A percentile compares a stretch with the other conserved stretches of the same genome.
Conservation (phyloP, 2,113 vertebrate species). For the Vireo altiloquus region DNA sequence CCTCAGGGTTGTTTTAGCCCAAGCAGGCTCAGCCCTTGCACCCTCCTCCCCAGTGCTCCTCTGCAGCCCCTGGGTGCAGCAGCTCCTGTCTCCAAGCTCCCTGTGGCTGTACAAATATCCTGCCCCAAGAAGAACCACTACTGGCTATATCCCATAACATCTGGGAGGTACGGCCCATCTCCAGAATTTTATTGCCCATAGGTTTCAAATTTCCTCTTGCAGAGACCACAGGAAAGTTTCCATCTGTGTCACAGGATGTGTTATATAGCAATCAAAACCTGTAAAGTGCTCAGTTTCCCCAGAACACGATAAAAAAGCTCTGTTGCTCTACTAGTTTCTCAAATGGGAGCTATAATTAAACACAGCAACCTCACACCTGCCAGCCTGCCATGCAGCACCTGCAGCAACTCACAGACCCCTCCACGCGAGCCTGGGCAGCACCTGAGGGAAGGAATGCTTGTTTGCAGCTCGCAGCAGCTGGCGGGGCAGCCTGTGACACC, state of each 20-base stretch:
- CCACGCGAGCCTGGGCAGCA: not conserved
- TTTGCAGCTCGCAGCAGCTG: not conserved
- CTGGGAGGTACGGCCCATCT: not conserved
- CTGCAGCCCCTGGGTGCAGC: not conserved
- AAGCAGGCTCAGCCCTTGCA: not conserved
- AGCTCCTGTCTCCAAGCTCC: not conserved
- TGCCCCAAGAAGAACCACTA: not conserved
- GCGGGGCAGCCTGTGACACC: not conserved
- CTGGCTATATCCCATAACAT: fast-evolving
- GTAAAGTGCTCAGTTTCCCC: not conserved
- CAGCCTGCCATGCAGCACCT: not conserved
- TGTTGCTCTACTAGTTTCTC: not conserved
- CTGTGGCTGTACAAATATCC: not conserved
- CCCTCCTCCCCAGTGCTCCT: not conserved
- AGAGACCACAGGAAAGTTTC: not conserved
- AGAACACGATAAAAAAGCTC: not conserved
- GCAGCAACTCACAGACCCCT: not conserved
- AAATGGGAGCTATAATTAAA: conserved; percentile 27
- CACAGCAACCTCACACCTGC: not conserved
- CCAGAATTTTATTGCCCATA: not conserved
- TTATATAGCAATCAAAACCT: not conserved
- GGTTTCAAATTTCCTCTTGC: not conserved
- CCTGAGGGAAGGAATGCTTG: not conserved
- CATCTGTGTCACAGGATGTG: not conserved
- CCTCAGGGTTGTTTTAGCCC: not conserved